Evolutionary conservation across 1,140 invertebrate genomes (phyloP), one percentile per base, ranked within the genome.

Genomic region (Catajapyx aquilonaris): DNA sequence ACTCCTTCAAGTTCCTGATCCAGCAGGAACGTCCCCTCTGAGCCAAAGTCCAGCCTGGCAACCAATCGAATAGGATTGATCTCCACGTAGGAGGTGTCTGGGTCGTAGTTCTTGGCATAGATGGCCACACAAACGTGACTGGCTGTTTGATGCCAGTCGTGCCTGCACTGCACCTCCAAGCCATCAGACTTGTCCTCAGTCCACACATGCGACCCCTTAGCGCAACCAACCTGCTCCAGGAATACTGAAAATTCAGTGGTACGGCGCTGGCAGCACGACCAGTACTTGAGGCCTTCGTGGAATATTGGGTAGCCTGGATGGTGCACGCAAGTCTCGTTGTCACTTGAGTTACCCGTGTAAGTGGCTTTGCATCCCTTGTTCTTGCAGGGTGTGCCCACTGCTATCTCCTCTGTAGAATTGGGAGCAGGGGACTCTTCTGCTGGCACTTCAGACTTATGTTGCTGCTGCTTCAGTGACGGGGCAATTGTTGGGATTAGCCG

Each of bases 231-330:
- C 64, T 97, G 91, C 32, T 77, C 75, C 20, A 97, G 61, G 54
- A 97, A 97, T 10, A 65, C 67, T 38, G 80, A 69, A 56, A 98
- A 98, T 53, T 98, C 90, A 9, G 84, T 78, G 1, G 93, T 97
- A 49, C 78, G 79, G 48, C 80, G 83, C 44, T 80, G 68, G 51
- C 93, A 98, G 52, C 94, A 98, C 0, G 86, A 81, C 93, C 93
- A 98, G 57, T 75, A 98, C 58, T 98, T 98, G 53, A 96, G 64
- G 0, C 90, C 94, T 66, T 99, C 94, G 52, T 99, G 94, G 55
- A 98, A 98, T 31, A 99, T 68, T 2, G 93, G 86, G 13, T 65
- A 60, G 1, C 93, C 94, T 16, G 85, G 71, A 64, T 98, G 94
- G 62, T 81, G 66, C 28, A 62, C 57, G 54, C 94, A 98, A 25